Conservation (phyloP, 1,140 invertebrate species). For the Drosophila pallidifrons region DNA sequence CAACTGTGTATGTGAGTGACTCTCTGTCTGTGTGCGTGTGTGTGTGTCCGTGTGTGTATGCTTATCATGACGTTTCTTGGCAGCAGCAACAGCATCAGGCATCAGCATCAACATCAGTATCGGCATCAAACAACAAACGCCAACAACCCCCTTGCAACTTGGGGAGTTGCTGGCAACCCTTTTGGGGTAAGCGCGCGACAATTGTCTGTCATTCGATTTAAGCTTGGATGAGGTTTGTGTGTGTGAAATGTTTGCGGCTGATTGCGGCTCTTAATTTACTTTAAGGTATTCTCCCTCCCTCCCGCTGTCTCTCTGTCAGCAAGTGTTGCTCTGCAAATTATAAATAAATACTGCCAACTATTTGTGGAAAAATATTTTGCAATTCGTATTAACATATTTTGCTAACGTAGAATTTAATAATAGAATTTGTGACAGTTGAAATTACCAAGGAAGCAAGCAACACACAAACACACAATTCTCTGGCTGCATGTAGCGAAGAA, state of each 20-base stretch:
- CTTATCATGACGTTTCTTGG: constrained; percentile 77
- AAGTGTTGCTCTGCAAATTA: constrained; percentile 10
- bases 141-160: constrained; percentile 5
- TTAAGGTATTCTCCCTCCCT: constrained; percentile 48
- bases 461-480: no score
- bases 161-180: constrained; percentile 45
- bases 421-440: constrained; percentile 32
- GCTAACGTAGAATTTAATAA: constrained; percentile 44
- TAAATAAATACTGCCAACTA: not conserved
- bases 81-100: constrained; percentile 9
- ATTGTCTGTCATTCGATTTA: constrained; percentile 58
- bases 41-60: constrained; percentile 40
- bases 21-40: constrained; percentile 14
- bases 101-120: not conserved
- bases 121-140: constrained; percentile 69
- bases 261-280: constrained; percentile 76
- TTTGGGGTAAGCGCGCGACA: constrained; percentile 37
- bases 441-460: no score
- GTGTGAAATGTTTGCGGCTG: constrained; percentile 73
- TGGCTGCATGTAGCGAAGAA: not conserved
- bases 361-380: constrained; percentile 59
- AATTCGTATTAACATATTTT: constrained; percentile 59
- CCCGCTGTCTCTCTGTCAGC: not conserved
- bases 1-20: constrained; percentile 43
- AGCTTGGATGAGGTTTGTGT: constrained; percentile 14